Base-by-base conservation (phyloP, 2,888 invertebrate genomes). In the Bombyx huttoni region DNA sequence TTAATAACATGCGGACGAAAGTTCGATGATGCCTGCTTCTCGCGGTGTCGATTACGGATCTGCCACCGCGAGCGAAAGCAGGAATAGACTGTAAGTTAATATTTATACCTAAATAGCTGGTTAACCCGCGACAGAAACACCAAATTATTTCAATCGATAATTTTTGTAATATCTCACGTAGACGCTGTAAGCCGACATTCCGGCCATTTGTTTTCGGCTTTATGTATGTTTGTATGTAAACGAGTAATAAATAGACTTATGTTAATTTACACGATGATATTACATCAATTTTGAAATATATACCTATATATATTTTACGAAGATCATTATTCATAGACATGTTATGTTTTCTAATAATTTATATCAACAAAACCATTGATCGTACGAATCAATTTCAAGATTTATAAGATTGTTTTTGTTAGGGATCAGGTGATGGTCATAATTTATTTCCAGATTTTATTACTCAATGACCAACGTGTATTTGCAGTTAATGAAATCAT, bases 71-170 rank as follows among this genome's bases (percentile, higher is more conserved):
- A 71, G 61, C 53, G 57, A 53, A 63, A 70, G 63, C 56, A 64
- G 60, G 60, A 56, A 59, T 77, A 81, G 73, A 78, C 79, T 77
- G 70, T 83, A 83, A 86, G 80, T 77, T 80, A 73, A 79, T 78
- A 75, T 81, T 81, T 78, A 81, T 84, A 81, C 78, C 80, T 75
- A 78, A 24, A 76, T 77, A 75, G 73, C 74, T 70, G 76, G 77
- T 76, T 75, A 78, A 78, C 75, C 75, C 73, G 70, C 78, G 75
- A 76, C 72, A 78, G 73, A 79, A 81, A 85, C 86, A 86, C 84
- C 84, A 84, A 82, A 69, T 74, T 66, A 70, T 74, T 67, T 70
- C 60, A 61, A 68, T 60, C 63, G 59, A 59, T 67, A 66, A 70
- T 63, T 68, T 69, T 69, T 67, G 65, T 63, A 70, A 73, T 70